These are phyloP conservation scores for Drosophila heteroneura DNA, from an alignment of 2,888 invertebrate species.

Conservation along the genomic window DNA sequence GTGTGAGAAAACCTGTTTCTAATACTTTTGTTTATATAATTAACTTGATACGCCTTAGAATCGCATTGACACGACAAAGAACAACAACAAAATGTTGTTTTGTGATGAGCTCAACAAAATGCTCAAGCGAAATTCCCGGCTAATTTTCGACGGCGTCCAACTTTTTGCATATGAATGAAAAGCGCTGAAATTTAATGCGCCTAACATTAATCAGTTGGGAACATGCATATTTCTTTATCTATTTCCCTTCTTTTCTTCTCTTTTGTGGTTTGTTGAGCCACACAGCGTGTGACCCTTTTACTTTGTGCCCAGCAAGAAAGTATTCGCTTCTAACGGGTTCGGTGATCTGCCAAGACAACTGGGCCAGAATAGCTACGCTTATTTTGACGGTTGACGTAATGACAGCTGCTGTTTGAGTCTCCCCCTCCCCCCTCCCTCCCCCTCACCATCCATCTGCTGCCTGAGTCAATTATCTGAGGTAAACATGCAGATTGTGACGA, in stretches of 20 bases:
- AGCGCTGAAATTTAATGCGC: constrained; percentile 65
- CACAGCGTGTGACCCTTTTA: constrained; percentile 10
- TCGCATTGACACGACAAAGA: constrained; percentile 37
- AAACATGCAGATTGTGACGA: constrained; percentile 37
- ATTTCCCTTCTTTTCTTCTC: neutral
- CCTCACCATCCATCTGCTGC: neutral
- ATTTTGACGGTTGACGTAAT: neutral
- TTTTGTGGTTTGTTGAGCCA: neutral
- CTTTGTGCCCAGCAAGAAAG: neutral
- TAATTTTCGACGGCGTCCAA: constrained; percentile 17
- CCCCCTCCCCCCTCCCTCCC: neutral
- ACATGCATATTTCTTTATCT: constrained; percentile 9
- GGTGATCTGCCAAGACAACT: neutral
- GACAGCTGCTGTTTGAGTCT: neutral
- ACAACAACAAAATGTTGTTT: constrained; percentile 18
- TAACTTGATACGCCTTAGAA: constrained; percentile 39
- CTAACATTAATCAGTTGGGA: constrained; percentile 66
- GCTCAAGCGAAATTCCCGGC: constrained; percentile 26
- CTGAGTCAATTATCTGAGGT: neutral
- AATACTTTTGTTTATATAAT: constrained; percentile 39
- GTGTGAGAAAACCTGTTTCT: constrained; percentile 49
- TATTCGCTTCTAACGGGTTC: neutral
- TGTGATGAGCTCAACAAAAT: constrained; percentile 61
- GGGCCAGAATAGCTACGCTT: neutral
- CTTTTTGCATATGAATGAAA: constrained; percentile 78